Conservation (phyloP, 2,888 invertebrate species). For the Idaea biselata region DNA sequence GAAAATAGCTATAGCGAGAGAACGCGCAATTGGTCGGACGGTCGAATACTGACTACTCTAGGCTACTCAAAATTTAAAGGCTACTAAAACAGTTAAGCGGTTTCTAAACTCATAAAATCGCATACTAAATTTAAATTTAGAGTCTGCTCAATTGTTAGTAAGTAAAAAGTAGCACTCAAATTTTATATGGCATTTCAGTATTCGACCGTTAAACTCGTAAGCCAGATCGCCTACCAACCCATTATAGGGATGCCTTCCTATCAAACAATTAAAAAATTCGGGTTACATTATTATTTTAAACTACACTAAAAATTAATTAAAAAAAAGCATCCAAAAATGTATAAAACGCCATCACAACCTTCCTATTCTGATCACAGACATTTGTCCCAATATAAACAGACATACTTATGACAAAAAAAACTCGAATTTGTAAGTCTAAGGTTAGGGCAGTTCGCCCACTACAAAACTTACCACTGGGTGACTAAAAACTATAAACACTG, state of each 20-base stretch:
- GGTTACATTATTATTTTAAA: slow-evolving; percentile 36
- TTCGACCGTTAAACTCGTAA: no score
- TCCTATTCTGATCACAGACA: slow-evolving; percentile 71
- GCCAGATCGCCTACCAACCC: not conserved
- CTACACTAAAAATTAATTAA: slow-evolving; percentile 42
- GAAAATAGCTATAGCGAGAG: no score
- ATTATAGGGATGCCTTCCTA: not conserved
- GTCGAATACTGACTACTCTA: no score
- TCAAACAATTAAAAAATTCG: slow-evolving; percentile 17
- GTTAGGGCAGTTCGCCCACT: not conserved
- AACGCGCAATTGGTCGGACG: no score
- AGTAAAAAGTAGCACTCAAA: no score
- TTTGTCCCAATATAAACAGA: not conserved
- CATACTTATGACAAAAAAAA: not conserved
- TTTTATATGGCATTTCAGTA: no score
- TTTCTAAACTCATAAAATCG: no score
- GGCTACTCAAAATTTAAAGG: no score
- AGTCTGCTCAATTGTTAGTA: no score
- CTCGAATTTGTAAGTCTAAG: slow-evolving; percentile 4
- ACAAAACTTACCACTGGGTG: not conserved
- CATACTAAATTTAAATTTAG: no score
- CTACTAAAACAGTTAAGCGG: no score
- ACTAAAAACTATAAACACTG: not conserved
- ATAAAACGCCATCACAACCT: slow-evolving; percentile 72
- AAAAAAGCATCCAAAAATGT: slow-evolving; percentile 58